Evolutionary conservation across 92 coral and sea anemone genomes (phyloP), one percentile per base, ranked within the genome.

Genomic region (Porites lobata): DNA sequence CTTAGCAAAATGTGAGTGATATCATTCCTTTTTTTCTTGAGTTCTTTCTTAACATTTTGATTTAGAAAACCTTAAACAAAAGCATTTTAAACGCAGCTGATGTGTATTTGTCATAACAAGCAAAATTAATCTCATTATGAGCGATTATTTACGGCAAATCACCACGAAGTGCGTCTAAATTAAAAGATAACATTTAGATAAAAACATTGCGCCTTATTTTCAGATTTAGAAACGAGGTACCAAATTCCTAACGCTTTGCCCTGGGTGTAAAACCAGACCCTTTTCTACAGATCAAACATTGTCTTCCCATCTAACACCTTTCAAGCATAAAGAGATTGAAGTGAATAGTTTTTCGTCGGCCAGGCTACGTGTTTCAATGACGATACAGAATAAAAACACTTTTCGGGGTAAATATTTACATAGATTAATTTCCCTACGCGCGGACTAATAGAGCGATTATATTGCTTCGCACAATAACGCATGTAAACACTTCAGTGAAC

Each of bases 41-140:
- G 43, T 9, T 82, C 65, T 18, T 51, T 26, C 17, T 57, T 12
- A 19, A 74, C 29, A 50, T 74, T 75, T 50, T 24, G 24, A 76
- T 75, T 56, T 75, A 75, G 68, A 67, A 24, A 58, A 74, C 63
- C 15, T 87, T 72, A 73, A 85, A 90, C 93, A 88, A 94, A 84
- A 69, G 93, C 85, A 75, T 68, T 76, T 76, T 69, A 26, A 80
- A 68, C 69, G 90, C 96, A 90, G 94, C 94, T 93, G 96, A 93
- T 88, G 68, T 73, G 81, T 90, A 84, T 82, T 88, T 87, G 88
- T 50, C 84, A 75, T 84, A 94, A 94, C 90, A 85, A 94, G 95
- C 89, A 87, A 89, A 90, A 88, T 85, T 95, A 93, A 93, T 92
- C 98, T 91, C 90, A 91, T 95, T 95, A 95, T 84, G 93, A 64